phyloP scores from a whole-genome alignment of 2,888 invertebrate genomes.

The Macaria notata region DNA sequence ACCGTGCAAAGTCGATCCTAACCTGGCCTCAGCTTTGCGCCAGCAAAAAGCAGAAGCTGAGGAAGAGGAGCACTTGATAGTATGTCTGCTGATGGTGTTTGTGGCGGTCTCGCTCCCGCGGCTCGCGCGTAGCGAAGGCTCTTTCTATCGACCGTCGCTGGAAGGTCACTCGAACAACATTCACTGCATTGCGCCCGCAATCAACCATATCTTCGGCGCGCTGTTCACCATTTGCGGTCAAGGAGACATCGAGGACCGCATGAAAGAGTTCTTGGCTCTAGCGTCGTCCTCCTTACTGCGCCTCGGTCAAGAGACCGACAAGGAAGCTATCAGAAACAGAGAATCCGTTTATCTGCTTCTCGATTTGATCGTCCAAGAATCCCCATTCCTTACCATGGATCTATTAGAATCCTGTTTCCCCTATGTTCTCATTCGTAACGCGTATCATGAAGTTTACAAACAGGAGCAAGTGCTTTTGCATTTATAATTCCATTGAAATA shows the following conservation, averaged over 20 bases:
- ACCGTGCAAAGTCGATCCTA: conserved; percentile 96
- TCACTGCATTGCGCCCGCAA: conserved; percentile 98
- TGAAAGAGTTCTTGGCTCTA: conserved; percentile 96
- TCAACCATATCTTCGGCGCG: conserved; percentile 97
- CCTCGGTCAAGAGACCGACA: conserved; percentile 97
- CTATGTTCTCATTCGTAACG: conserved; percentile 97
- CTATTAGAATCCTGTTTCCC: conserved; percentile 99
- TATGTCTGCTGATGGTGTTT: conserved; percentile 98
- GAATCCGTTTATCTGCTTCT: conserved; percentile 98
- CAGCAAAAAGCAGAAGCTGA: conserved; percentile 94
- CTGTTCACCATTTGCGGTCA: conserved; percentile 97
- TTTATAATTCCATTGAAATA: conserved; percentile 54
- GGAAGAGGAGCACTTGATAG: conserved; percentile 95
- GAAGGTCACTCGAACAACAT: conserved; percentile 99
- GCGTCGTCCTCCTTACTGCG: conserved; percentile 97
- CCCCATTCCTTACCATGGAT: conserved; percentile 99
- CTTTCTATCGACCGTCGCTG: conserved; percentile 92
- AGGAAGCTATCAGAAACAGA: conserved; percentile 95
- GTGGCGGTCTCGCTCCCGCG: conserved; percentile 98
- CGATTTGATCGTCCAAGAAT: conserved; percentile 98
- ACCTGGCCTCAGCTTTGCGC: conserved; percentile 93
- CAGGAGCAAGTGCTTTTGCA: conserved; percentile 87
- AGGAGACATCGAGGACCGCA: conserved; percentile 97
- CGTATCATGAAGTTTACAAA: conserved; percentile 98
- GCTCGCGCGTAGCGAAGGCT: conserved; percentile 94